A percentile compares a stretch with the other conserved stretches of the same genome.
Conservation (phyloP, 2,797 vertebrate genomes). For the Choloepus didactylus region DNA sequence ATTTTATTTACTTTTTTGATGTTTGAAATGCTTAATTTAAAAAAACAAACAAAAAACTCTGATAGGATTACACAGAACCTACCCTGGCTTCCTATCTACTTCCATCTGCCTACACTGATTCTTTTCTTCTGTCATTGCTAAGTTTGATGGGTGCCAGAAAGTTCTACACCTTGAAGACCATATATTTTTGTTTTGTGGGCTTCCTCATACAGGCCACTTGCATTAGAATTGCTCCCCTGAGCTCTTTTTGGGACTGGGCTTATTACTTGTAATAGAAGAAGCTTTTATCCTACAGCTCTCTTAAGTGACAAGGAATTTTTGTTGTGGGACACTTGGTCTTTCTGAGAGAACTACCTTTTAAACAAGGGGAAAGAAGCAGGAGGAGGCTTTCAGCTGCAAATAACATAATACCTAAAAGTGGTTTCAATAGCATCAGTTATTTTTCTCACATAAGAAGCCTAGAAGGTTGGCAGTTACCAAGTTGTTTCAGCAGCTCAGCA, state of each 20-base stretch:
- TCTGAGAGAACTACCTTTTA: neutral
- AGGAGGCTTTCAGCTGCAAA: neutral
- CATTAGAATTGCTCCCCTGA: neutral
- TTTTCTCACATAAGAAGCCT: neutral
- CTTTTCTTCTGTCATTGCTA: neutral
- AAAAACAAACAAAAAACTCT: neutral
- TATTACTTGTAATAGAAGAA: neutral
- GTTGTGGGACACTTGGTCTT: neutral
- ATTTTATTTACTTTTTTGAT: neutral
- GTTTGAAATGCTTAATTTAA: conserved; percentile 20
- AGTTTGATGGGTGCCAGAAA: neutral
- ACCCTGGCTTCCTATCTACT: neutral
- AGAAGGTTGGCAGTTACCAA: neutral
- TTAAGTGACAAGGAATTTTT: neutral
- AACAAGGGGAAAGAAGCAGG: neutral
- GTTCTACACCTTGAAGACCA: neutral
- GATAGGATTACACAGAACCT: neutral
- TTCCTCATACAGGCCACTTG: neutral
- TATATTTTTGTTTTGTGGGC: neutral
- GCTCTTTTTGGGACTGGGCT: neutral
- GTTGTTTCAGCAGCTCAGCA: neutral
- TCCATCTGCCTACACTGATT: neutral
- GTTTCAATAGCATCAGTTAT: neutral
- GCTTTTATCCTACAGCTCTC: neutral
- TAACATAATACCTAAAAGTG: neutral